Evolutionary conservation across 2,797 vertebrate species (phyloP).

Genomic region (Mormyrops boulengeri): DNA sequence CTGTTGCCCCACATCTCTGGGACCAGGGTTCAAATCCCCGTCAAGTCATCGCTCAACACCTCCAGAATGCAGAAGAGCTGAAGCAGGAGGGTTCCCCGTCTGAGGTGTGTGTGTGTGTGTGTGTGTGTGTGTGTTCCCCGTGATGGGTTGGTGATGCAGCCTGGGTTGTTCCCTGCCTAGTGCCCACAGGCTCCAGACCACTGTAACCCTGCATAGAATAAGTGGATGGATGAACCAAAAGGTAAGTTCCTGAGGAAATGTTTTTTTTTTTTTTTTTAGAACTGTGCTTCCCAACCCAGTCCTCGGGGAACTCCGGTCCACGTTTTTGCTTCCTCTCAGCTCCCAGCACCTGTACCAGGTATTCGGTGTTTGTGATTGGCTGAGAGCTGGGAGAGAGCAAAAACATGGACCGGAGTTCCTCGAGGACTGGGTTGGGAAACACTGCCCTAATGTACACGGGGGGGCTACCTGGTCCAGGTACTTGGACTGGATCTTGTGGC

Average conservation of each 20-base stretch:
- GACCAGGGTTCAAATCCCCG: too few species aligned
- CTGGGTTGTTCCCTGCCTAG: too few species aligned
- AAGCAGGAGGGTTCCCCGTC: background rate
- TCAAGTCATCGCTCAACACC: too few species aligned
- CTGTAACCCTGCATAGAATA: background rate
- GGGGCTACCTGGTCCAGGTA: conserved; percentile 84
- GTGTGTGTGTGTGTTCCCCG: background rate
- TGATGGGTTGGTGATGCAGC: too few species aligned
- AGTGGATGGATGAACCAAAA: background rate
- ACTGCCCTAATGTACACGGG: too few species aligned
- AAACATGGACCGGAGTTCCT: background rate
- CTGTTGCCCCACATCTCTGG: too few species aligned
- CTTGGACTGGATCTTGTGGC: conserved; percentile 95
- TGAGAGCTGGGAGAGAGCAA: background rate
- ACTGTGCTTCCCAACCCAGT: background rate
- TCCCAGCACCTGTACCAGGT: background rate
- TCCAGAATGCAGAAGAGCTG: background rate
- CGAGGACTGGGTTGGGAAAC: background rate
- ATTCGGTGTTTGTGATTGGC: background rate
- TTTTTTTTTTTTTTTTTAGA: too few species aligned
- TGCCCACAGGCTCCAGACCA: too few species aligned
- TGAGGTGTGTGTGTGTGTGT: too few species aligned
- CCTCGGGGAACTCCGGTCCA: background rate
- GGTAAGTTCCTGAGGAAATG: too few species aligned
- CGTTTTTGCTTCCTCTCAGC: background rate